Conservation (phyloP, 2,888 invertebrate genomes). For the Cryptophagus acutangulus region DNA sequence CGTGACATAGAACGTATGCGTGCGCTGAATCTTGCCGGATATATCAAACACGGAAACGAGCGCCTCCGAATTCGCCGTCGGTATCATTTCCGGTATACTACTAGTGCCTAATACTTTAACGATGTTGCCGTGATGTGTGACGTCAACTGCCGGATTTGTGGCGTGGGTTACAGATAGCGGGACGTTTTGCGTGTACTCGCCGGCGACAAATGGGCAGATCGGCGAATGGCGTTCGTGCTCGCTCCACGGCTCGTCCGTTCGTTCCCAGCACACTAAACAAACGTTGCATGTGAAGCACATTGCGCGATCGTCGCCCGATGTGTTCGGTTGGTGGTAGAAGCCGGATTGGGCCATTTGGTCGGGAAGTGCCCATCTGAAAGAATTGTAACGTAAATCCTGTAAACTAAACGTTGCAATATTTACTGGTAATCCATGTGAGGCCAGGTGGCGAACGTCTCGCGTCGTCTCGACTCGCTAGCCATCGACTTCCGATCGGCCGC, state of each 20-base stretch:
- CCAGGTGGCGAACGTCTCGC: slow-evolving; percentile 90
- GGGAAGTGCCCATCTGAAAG: slow-evolving; percentile 87
- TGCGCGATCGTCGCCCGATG: slow-evolving; percentile 86
- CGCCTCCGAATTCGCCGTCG: slow-evolving; percentile 56
- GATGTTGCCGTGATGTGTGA: slow-evolving; percentile 38
- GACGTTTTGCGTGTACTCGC: slow-evolving; percentile 93
- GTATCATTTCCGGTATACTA: slow-evolving; percentile 48
- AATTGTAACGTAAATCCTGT: slow-evolving; percentile 11
- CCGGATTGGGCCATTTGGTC: slow-evolving; percentile 97
- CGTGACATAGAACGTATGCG: slow-evolving; percentile 55
- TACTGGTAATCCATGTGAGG: slow-evolving; percentile 96
- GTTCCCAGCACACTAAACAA: slow-evolving; percentile 94
- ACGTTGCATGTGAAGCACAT: slow-evolving; percentile 96
- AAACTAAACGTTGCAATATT: slow-evolving; percentile 37
- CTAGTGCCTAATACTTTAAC: slow-evolving; percentile 37
- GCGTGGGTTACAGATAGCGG: slow-evolving; percentile 82
- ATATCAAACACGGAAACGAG: slow-evolving; percentile 81
- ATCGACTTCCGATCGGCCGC: slow-evolving; percentile 61
- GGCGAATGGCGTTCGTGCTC: slow-evolving; percentile 94
- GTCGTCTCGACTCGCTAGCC: slow-evolving; percentile 88
- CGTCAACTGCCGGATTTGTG: slow-evolving; percentile 65
- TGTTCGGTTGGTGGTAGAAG: slow-evolving; percentile 90
- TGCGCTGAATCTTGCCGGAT: slow-evolving; percentile 68
- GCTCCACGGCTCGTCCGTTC: slow-evolving; percentile 95
- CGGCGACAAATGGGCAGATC: slow-evolving; percentile 87